These are phyloP conservation scores for Anorthoa munda DNA, from an alignment of 2,888 invertebrate species.

Conservation along the genomic window DNA sequence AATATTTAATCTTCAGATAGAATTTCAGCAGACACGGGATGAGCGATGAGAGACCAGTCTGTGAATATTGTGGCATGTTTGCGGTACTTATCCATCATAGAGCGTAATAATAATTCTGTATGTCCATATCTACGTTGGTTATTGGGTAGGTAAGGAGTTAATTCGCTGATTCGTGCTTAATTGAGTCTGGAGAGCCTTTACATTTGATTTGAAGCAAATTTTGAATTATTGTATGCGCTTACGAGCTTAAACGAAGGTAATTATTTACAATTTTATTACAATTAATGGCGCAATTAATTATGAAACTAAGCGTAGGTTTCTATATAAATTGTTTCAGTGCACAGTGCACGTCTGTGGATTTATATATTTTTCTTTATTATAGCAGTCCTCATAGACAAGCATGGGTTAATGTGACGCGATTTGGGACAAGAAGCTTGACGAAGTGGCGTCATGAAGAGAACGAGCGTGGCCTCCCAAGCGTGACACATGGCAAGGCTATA, in stretches of 20 bases:
- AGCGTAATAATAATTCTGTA: constrained; percentile 35
- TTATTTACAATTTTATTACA: no score
- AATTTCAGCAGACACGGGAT: constrained; percentile 37
- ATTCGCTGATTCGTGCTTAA: neutral
- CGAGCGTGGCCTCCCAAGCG: constrained; percentile 70
- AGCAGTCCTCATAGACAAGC: constrained; percentile 67
- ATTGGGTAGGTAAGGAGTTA: neutral
- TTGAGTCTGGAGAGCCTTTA: neutral
- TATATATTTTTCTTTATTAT: constrained; percentile 27
- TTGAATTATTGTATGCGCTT: constrained; percentile 12
- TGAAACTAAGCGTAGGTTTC: neutral
- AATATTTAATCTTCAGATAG: constrained; percentile 31
- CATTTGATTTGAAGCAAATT: constrained; percentile 2
- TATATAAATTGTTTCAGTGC: neutral
- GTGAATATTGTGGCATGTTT: constrained; percentile 47
- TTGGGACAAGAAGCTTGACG: constrained; percentile 78
- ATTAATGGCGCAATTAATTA: no score
- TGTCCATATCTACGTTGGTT: no score
- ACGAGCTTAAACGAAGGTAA: no score
- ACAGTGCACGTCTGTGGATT: constrained; percentile 14
- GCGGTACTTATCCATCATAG: constrained; percentile 47
- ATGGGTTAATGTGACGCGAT: constrained; percentile 78
- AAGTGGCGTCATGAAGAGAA: constrained; percentile 73
- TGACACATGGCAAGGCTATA: constrained; percentile 82
- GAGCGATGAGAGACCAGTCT: constrained; percentile 42